A percentile compares a stretch with the other conserved stretches of the same genome.
phyloP scores from a whole-genome alignment of 2,888 invertebrate genomes.

The Doris montereyensis region DNA sequence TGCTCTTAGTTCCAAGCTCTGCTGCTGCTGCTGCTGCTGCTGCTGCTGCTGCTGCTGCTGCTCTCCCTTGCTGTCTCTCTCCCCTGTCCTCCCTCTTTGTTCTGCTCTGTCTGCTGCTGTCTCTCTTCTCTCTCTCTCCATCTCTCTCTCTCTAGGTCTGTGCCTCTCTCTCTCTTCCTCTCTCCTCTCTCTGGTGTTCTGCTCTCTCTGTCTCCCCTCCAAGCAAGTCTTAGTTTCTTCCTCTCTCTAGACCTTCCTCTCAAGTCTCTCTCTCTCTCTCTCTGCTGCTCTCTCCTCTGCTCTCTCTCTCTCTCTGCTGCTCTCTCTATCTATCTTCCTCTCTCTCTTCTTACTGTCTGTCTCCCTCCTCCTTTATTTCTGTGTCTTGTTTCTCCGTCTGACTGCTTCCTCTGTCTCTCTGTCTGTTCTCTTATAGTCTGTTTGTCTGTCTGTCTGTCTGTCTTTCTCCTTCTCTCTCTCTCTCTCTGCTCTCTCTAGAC shows the following conservation, averaged over 20 bases:
- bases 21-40: conserved; percentile 14
- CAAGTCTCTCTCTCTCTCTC: not conserved
- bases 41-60: not conserved
- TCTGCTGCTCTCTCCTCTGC: not conserved
- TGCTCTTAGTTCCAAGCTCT: no score
- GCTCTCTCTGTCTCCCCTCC: not conserved
- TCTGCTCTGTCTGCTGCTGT: not conserved
- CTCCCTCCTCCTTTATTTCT: not conserved
- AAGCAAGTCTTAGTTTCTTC: not conserved
- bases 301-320: not conserved
- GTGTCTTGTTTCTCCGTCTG: not conserved
- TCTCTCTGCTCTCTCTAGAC: no score
- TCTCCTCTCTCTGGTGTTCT: not conserved
- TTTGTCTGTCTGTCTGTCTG: not conserved
- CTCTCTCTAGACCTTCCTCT: not conserved
- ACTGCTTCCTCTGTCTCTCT: not conserved
- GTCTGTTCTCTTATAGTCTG: no score
- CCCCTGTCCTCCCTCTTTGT: not conserved
- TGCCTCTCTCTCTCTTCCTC: not conserved
- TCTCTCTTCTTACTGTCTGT: not conserved
- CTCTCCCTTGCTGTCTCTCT: not conserved
- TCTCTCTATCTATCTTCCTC: not conserved
- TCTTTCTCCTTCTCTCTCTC: conserved; percentile 2
- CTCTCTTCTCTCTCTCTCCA: not conserved
- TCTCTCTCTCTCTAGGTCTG: not conserved